Conservation (phyloP, 2,888 invertebrate species). For the Selenia dentaria region DNA sequence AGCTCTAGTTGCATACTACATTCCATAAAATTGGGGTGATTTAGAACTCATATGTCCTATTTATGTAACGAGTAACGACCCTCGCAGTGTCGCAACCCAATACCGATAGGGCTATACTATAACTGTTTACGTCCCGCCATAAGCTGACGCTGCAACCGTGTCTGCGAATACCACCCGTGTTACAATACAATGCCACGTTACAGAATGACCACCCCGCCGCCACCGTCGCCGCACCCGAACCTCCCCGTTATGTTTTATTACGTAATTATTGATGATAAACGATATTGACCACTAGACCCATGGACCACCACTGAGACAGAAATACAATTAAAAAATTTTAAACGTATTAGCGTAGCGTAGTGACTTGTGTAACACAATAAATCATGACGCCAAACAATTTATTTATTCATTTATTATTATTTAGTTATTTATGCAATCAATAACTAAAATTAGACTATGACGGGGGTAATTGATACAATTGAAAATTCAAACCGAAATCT, state of each 20-base stretch:
- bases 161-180: conserved; percentile 35
- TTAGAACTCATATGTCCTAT: neutral
- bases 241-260: conserved; percentile 8
- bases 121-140: conserved; percentile 48
- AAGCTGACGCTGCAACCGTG: conserved; percentile 52
- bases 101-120: conserved; percentile 40
- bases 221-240: too few species aligned
- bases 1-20: neutral
- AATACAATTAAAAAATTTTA: too few species aligned
- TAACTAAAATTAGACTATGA: too few species aligned
- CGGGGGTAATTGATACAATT: too few species aligned
- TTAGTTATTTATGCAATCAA: too few species aligned
- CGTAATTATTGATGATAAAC: conserved; percentile 35
- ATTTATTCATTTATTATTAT: too few species aligned
- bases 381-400: too few species aligned
- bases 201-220: neutral
- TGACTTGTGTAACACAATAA: too few species aligned
- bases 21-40: neutral
- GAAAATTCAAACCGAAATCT: too few species aligned
- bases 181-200: conserved; percentile 16
- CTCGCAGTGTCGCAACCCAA: conserved; percentile 27
- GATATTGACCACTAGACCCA: too few species aligned
- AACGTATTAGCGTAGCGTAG: too few species aligned
- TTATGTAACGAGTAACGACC: neutral
- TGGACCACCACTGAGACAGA: too few species aligned